These are phyloP conservation scores for Platichthys flesus DNA, from an alignment of 2,113 vertebrate species.

Conservation along the genomic window DNA sequence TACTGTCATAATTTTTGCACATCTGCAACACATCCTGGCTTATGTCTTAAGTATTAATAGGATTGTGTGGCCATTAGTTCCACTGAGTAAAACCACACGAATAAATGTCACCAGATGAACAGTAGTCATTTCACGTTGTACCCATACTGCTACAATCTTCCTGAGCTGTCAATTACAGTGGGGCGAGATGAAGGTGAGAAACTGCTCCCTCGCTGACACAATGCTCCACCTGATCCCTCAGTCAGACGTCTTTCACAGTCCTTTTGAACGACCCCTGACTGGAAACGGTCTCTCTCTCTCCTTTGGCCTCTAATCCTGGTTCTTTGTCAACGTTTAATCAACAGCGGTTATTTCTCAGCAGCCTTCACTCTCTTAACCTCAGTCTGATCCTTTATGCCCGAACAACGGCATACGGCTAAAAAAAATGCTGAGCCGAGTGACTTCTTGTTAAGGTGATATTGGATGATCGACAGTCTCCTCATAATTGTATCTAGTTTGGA, in stretches of 20 bases:
- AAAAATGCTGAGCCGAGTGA: constrained; percentile 39
- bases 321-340: constrained; percentile 66
- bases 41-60: not conserved
- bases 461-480: constrained; percentile 27
- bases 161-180: constrained; percentile 30
- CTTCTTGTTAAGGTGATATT: constrained; percentile 28
- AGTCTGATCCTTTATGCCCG: constrained; percentile 34
- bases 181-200: constrained; percentile 33
- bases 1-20: not conserved
- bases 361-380: constrained; percentile 29
- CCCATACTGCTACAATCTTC: constrained; percentile 9
- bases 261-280: constrained; percentile 22
- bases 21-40: not conserved
- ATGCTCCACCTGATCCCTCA: constrained; percentile 46
- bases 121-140: not conserved
- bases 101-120: not conserved
- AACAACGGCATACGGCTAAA: constrained; percentile 10
- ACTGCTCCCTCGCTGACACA: constrained; percentile 49
- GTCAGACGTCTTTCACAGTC: constrained; percentile 28
- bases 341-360: constrained; percentile 17
- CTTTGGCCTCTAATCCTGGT: constrained; percentile 26
- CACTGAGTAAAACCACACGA: not conserved
- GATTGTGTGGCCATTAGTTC: not conserved
- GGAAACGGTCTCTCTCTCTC: constrained; percentile 15
- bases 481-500: constrained; percentile 53